Evolutionary conservation across 2,888 invertebrate genomes (phyloP).

Genomic region (Drosophila mimetica): DNA sequence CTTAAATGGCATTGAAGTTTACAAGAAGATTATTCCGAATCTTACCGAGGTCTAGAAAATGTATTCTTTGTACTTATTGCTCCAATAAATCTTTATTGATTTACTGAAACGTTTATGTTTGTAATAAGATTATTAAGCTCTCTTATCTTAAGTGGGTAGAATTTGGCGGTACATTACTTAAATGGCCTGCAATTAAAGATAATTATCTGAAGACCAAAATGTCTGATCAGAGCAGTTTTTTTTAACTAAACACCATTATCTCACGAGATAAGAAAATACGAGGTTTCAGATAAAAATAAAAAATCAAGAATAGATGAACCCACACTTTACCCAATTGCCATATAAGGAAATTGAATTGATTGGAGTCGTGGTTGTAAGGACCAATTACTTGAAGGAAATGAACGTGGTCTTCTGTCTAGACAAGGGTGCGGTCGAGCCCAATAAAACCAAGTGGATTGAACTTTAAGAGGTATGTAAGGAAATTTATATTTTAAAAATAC

Average conservation of each 20-base stretch:
- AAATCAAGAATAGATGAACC: neutral
- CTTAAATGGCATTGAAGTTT: constrained; percentile 93
- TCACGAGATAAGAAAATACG: neutral
- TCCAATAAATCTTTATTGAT: too few species aligned
- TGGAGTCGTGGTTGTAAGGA: neutral
- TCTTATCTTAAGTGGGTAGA: neutral
- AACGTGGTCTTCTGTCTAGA: neutral
- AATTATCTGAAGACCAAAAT: neutral
- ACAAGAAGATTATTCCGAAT: constrained; percentile 70
- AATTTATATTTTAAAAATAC: neutral
- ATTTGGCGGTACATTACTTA: neutral
- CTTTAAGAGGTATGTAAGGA: too few species aligned
- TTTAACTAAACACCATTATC: neutral
- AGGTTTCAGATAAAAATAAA: neutral
- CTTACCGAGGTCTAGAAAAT: constrained; percentile 57
- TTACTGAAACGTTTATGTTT: too few species aligned
- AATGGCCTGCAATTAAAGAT: neutral
- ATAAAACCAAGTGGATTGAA: neutral
- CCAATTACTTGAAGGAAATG: neutral
- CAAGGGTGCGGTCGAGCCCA: neutral
- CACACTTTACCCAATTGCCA: neutral
- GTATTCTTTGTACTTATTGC: too few species aligned
- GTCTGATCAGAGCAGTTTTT: neutral
- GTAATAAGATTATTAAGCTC: too few species aligned
- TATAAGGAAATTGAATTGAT: neutral